Evolutionary conservation across 1,140 invertebrate genomes (phyloP).

Genomic region (Heliothis subflexa): DNA sequence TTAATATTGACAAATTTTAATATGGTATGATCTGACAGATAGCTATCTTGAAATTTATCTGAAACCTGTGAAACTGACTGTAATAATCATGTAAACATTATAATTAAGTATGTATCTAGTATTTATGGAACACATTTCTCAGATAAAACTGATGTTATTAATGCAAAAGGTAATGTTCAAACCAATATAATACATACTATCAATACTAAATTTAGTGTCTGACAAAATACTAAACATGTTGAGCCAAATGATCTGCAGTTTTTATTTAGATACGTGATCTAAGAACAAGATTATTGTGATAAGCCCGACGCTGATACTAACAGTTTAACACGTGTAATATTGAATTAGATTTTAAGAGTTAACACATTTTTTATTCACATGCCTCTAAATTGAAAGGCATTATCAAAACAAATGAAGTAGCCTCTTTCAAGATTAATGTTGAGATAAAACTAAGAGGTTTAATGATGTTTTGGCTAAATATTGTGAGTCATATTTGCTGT

Average conservation of each 20-base stretch:
- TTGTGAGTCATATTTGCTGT: slow-evolving; percentile 4
- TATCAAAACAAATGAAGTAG: slow-evolving; percentile 35
- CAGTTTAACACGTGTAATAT: slow-evolving; percentile 19
- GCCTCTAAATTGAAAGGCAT: slow-evolving; percentile 8
- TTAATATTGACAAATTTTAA: too few species aligned
- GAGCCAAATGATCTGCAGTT: slow-evolving; percentile 20
- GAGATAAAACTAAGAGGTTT: slow-evolving; percentile 31
- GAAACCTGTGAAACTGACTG: too few species aligned
- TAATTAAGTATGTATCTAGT: too few species aligned
- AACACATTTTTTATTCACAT: slow-evolving; percentile 9
- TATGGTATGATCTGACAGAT: too few species aligned
- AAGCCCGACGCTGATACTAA: background rate
- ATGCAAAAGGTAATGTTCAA: background rate
- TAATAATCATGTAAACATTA: too few species aligned
- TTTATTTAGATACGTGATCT: slow-evolving; percentile 16
- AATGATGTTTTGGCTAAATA: slow-evolving; percentile 31
- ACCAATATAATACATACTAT: background rate
- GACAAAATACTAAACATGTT: background rate
- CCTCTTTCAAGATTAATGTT: slow-evolving; percentile 35
- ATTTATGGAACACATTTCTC: too few species aligned
- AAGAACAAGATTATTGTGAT: slow-evolving; percentile 7
- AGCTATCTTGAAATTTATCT: too few species aligned
- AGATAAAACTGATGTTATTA: too few species aligned
- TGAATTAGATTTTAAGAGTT: slow-evolving; percentile 10
- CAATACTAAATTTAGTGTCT: background rate